Conservation (phyloP, 2,888 invertebrate species). For the Clunio marinus region DNA sequence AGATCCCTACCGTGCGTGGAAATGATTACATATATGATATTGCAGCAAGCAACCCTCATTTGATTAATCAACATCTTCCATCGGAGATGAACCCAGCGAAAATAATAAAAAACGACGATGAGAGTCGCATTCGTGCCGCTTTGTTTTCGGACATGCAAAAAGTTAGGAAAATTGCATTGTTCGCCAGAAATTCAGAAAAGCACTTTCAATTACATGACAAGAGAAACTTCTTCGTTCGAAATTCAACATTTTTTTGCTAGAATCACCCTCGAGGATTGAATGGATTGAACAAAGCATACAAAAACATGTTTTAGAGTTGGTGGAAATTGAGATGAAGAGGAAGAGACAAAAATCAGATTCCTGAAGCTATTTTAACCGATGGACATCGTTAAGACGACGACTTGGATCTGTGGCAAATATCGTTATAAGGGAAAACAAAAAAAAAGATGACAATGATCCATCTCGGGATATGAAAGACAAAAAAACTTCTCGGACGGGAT, state of each 20-base stretch:
- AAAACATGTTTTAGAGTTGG: background rate
- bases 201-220: background rate
- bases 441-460: background rate
- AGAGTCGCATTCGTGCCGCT: background rate
- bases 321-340: background rate
- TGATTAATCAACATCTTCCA: background rate
- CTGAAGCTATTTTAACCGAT: background rate
- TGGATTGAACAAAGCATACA: slow-evolving; percentile 1
- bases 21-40: background rate
- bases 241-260: background rate
- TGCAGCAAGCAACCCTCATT: slow-evolving; percentile 19
- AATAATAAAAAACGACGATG: background rate
- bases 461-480: background rate
- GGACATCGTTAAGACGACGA: background rate
- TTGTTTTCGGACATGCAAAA: slow-evolving; percentile 13
- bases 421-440: background rate
- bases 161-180: slow-evolving; percentile 19
- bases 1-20: slow-evolving; percentile 1
- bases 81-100: slow-evolving; percentile 5
- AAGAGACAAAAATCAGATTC: background rate
- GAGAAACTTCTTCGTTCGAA: background rate
- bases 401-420: background rate
- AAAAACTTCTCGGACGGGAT: too few species aligned
- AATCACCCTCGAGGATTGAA: background rate
- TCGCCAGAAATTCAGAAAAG: background rate